Evolutionary conservation across 2,797 vertebrate species (phyloP).

Genomic region (Momotus momota): DNA sequence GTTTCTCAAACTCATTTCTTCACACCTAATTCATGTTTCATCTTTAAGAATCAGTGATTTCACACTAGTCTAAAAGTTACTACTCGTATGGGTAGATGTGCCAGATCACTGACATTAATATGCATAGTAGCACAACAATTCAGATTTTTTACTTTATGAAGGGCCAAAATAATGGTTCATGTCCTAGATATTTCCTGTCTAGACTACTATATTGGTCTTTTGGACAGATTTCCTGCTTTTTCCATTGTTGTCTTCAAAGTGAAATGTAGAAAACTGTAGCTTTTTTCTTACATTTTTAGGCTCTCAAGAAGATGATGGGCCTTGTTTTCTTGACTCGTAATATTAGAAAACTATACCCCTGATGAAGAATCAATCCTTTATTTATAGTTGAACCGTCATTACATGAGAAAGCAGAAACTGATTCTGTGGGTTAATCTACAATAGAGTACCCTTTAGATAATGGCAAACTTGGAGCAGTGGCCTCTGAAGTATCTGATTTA

Average conservation of each 20-base stretch:
- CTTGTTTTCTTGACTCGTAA: neutral
- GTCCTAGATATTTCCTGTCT: slow-evolving; percentile 77
- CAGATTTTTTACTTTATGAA: slow-evolving; percentile 61
- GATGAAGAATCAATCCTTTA: neutral
- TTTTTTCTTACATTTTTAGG: slow-evolving; percentile 6
- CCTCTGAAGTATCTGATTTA: neutral
- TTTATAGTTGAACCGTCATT: neutral
- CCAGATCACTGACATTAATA: slow-evolving; percentile 36
- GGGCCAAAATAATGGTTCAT: slow-evolving; percentile 62
- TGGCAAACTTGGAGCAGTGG: neutral
- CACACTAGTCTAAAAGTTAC: neutral
- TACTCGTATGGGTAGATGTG: slow-evolving; percentile 29
- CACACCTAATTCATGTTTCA: slow-evolving; percentile 52
- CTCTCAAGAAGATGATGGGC: neutral
- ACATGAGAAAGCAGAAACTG: neutral
- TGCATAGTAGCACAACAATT: slow-evolving; percentile 40
- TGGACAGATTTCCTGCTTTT: slow-evolving; percentile 45
- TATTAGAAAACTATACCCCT: neutral
- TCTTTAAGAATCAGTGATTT: slow-evolving; percentile 34
- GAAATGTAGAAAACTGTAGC: slow-evolving; percentile 7
- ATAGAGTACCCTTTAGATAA: neutral
- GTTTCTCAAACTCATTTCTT: slow-evolving; percentile 48
- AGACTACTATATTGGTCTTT: slow-evolving; percentile 72
- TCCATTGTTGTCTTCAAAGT: slow-evolving; percentile 45
- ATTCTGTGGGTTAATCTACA: neutral